phyloP scores from a whole-genome alignment of 2,113 vertebrate species.

The Cichladusa arquata region DNA sequence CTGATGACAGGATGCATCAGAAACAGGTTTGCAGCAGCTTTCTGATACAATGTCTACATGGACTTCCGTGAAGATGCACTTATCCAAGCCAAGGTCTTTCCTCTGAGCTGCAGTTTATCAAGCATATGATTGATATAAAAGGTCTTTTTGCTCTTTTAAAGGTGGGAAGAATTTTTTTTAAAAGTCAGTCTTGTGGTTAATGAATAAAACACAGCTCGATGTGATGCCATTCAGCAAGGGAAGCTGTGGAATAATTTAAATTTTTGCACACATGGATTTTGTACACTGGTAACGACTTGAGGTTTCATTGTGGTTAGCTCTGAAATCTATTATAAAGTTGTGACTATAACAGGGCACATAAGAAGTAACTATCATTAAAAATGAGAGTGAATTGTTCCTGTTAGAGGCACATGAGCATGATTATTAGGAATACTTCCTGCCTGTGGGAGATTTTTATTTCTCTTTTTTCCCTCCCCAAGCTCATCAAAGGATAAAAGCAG shows the following conservation, averaged over 20 bases:
- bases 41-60: neutral
- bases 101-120: neutral
- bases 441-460: neutral
- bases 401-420: neutral
- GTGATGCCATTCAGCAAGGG: conserved; percentile 23
- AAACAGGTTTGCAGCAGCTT: neutral
- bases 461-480: neutral
- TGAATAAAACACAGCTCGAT: conserved; percentile 54
- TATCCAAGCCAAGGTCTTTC: neutral
- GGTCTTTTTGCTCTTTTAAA: neutral
- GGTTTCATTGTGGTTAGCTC: neutral
- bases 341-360: neutral
- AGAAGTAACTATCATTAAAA: conserved; percentile 16
- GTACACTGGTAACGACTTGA: neutral
- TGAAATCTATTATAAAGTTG: neutral
- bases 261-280: neutral
- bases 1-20: neutral
- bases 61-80: neutral
- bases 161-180: neutral
- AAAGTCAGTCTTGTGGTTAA: conserved; percentile 7
- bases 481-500: neutral
- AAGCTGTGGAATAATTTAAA: conserved; percentile 45
- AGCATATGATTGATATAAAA: conserved; percentile 2
- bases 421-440: neutral
- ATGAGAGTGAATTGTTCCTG: neutral